Percentiles rank a stretch among this genome's conserved stretches.
These are phyloP conservation scores for Alfaro cultratus DNA, from an alignment of 2,797 vertebrate genomes.

Conservation along the genomic window DNA sequence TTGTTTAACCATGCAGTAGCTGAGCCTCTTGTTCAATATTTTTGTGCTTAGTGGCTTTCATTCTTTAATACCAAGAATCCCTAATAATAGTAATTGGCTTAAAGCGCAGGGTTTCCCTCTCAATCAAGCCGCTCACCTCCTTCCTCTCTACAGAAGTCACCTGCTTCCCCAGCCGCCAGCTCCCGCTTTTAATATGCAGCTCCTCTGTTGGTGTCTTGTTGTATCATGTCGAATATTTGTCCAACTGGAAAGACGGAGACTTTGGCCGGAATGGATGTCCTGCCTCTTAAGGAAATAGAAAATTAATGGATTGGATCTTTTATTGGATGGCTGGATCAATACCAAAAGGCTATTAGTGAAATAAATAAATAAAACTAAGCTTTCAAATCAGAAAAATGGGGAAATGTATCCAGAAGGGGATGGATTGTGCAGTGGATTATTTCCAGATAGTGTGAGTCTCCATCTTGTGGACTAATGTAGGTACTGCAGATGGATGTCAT, in stretches of 20 bases:
- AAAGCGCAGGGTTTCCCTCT: conserved; percentile 46
- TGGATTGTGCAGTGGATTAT: neutral
- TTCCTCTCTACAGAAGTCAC: conserved; percentile 24
- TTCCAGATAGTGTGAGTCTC: conserved; percentile 51
- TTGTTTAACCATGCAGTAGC: neutral
- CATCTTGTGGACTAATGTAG: conserved; percentile 54
- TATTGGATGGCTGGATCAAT: conserved; percentile 49
- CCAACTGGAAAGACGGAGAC: conserved; percentile 16
- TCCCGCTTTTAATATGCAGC: conserved; percentile 27
- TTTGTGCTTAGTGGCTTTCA: conserved; percentile 65
- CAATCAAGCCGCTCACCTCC: conserved; percentile 1
- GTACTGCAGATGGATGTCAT: conserved; percentile 26
- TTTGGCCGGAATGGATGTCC: conserved; percentile 18
- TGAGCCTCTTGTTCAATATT: neutral
- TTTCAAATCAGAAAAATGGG: conserved; percentile 13
- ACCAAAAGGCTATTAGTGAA: conserved; percentile 33
- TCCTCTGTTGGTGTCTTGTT: conserved; percentile 50
- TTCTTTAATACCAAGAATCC: conserved; percentile 68
- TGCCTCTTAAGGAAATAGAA: conserved; percentile 46
- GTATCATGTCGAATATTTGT: conserved; percentile 58
- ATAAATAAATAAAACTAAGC: conserved; percentile 11
- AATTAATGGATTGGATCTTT: conserved; percentile 57
- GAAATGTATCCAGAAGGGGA: neutral
- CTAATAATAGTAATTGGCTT: conserved; percentile 72
- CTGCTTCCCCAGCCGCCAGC: conserved; percentile 35